Evolutionary conservation across 2,888 invertebrate species (phyloP), one percentile per base, ranked within the genome.

Genomic region (Ophion costatus): DNA sequence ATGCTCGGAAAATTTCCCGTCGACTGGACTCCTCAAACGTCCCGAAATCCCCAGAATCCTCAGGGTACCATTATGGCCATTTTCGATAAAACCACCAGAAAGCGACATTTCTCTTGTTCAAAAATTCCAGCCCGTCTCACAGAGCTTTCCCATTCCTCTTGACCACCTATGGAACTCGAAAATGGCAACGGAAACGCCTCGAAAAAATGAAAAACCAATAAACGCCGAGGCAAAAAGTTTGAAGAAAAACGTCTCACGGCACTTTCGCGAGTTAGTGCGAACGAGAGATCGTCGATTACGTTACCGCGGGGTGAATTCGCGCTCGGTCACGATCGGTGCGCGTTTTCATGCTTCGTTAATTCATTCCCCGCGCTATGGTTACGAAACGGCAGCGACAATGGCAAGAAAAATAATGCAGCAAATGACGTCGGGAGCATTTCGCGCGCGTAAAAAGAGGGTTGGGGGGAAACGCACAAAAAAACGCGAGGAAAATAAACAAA

Each of bases 291-390:
- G 45, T 2, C 45, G 45, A 45, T 45, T 45, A 45, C 45, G 45
- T 45, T 45, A 45, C 45, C 45, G 45, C 45, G 45, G 14, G 45
- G 14, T 59, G n/a, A 56, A 70, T 56, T 70, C 70, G 70, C 20
- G 70, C 17, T 45, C 45, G 45, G 45, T 45, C 45, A 45, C 17
- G 73, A 74, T 74, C 73, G 73, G 66, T 70, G 75, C 71, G 85
- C 88, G 88, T 77, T 90, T 91, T 91, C 90, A 92, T 88, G 90
- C 89, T 88, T 90, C 91, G 91, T 91, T 91, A 91, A 90, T 90
- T 90, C 88, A 85, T 87, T 89, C 45, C 45, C 10, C 73, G 64
- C 29, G 67, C 20, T 51, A 14, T 14, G 74, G 87, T 90, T 90
- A 88, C 90, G 88, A 89, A 89, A 90, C 89, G 79, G 45, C 78